These are phyloP conservation scores for Drepana arcuata DNA, from an alignment of 1,140 invertebrate genomes.

Conservation along the genomic window DNA sequence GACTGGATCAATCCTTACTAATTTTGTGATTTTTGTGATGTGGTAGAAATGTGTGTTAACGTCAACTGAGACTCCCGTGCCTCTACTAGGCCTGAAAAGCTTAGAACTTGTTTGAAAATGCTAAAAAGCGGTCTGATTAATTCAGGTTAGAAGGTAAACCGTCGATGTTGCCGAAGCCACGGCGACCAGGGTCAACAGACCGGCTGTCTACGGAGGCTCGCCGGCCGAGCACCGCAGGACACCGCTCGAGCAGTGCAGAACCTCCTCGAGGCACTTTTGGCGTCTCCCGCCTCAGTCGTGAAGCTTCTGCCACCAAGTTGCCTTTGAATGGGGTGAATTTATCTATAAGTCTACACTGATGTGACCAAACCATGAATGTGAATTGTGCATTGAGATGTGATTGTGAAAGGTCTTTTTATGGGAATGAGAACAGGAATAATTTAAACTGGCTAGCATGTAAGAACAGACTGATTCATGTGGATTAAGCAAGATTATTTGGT, in stretches of 20 bases:
- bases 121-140: not conserved
- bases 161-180: constrained; percentile 45
- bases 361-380: too few species aligned
- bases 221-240: constrained; percentile 29
- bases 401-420: too few species aligned
- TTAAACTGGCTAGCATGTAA: too few species aligned
- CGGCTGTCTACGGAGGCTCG: constrained; percentile 38
- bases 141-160: constrained; percentile 36
- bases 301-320: constrained; percentile 49
- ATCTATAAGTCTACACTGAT: not conserved
- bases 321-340: constrained; percentile 33
- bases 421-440: too few species aligned
- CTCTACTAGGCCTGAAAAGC: not conserved
- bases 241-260: constrained; percentile 46
- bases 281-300: constrained; percentile 30
- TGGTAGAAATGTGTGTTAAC: not conserved
- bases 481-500: too few species aligned
- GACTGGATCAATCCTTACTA: not conserved
- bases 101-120: not conserved
- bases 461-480: too few species aligned
- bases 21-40: not conserved
- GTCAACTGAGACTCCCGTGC: not conserved
- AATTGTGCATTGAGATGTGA: too few species aligned
- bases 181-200: constrained; percentile 41
- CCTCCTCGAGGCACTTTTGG: constrained; percentile 34